These are phyloP conservation scores for Grantiella picta DNA, from an alignment of 2,113 vertebrate species.

Conservation along the genomic window DNA sequence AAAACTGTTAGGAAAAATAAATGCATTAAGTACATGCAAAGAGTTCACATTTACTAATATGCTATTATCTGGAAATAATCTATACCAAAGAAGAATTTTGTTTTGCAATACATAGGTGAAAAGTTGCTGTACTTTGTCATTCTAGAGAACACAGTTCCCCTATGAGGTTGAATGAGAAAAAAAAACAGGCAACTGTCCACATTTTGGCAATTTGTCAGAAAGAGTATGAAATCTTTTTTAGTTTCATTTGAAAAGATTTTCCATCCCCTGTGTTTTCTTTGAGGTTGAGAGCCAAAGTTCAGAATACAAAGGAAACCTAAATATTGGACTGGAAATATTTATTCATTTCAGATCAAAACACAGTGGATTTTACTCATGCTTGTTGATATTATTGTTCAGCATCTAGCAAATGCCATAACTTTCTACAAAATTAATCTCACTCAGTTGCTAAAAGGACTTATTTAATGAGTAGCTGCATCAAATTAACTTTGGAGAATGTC, in stretches of 20 bases:
- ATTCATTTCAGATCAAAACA: neutral
- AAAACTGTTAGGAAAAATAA: neutral
- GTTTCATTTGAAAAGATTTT: neutral
- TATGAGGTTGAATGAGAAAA: neutral
- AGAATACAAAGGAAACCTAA: neutral
- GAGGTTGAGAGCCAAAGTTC: neutral
- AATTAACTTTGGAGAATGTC: neutral
- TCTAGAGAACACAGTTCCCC: neutral
- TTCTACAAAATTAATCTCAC: neutral
- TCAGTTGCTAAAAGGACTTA: neutral
- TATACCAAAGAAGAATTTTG: neutral
- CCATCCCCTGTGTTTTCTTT: neutral
- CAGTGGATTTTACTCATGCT: neutral
- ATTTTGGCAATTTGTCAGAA: neutral
- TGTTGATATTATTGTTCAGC: neutral
- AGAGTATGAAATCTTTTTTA: neutral
- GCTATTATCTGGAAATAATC: neutral
- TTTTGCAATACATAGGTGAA: neutral
- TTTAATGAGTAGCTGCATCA: neutral
- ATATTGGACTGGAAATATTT: neutral
- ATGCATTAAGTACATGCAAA: neutral
- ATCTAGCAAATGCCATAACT: neutral
- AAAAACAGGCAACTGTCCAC: neutral
- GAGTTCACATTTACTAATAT: neutral
- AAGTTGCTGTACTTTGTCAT: neutral